Evolutionary conservation across 2,797 vertebrate genomes (phyloP).

Genomic region (Allobates femoralis): DNA sequence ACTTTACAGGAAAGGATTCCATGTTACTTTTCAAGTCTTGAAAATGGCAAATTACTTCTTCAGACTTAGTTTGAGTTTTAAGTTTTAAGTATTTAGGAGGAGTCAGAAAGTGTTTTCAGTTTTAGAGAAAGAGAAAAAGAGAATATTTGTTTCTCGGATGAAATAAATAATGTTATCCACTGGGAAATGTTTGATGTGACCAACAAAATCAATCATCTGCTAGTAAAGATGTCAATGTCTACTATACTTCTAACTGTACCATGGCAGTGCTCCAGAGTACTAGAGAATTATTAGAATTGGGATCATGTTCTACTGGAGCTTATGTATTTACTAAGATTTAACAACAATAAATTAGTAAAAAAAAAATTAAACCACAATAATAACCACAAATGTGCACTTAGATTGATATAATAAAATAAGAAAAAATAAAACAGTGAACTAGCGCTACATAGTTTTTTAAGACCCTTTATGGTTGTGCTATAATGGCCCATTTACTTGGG

Average conservation of each 20-base stretch:
- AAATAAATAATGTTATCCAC: too few species aligned
- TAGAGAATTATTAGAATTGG: neutral
- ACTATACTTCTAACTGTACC: constrained; percentile 18
- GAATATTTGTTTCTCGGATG: constrained; percentile 45
- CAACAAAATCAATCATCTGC: constrained; percentile 42
- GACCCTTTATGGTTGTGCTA: too few species aligned
- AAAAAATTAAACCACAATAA: too few species aligned
- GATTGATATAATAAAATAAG: too few species aligned
- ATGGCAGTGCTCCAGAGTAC: neutral
- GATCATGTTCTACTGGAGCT: neutral
- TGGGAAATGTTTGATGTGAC: constrained; percentile 44
- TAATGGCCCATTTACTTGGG: too few species aligned
- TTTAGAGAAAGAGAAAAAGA: constrained; percentile 18
- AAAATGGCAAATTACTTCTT: constrained; percentile 25
- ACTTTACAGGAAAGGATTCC: constrained; percentile 5
- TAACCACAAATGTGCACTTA: too few species aligned
- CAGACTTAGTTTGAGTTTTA: constrained; percentile 15
- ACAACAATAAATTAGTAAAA: too few species aligned
- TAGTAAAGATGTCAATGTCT: constrained; percentile 29
- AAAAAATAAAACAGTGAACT: neutral
- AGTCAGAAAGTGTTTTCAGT: constrained; percentile 37
- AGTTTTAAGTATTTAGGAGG: constrained; percentile 35
- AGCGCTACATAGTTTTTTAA: neutral
- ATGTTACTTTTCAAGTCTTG: constrained; percentile 7
- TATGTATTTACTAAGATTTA: neutral